Base-by-base conservation (phyloP, 2,797 vertebrate species). In the Chelon auratus region DNA sequence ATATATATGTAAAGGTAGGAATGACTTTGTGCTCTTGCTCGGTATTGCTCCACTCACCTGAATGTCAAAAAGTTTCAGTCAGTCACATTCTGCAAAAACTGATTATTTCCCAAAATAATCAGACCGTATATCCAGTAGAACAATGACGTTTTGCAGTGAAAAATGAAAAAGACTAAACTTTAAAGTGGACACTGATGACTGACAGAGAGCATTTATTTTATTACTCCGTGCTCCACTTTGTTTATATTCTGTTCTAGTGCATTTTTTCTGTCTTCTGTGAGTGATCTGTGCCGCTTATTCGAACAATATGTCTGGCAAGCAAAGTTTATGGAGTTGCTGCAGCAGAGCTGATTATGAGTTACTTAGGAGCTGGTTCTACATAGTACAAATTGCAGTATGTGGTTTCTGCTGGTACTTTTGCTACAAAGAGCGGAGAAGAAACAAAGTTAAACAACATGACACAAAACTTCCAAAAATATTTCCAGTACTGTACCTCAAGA, bases 191-290 rank as follows among this genome's bases (percentile, higher is more conserved):
- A 72, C 22, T 58, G 61, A 85, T 85, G 62, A 87, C 62, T 85
- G 87, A 81, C 68, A 79, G 77, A 54, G 75, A 69, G 78, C 76
- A 53, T 83, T 85, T 79, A 67, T 82, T 86, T 73, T 78, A 78
- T 73, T 78, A 71, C 64, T 36, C 54, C 17, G 58, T 58, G 79
- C 63, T 80, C 33, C 37, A 8, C 51, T 75, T 77, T 80, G 72
- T 82, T 87, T 87, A 60, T 59, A 78, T 87, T 88, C 57, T 70
- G 43, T 72, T 68, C 36, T 33, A 10, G 33, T 75, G 30, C 45
- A 68, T 82, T 81, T 80, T 75, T 53, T 8, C 52, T 80, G 69
- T 74, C 69, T 81, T 60, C 51, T 39, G 36, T 68, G 62, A 78
- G 65, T 75, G 64, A 86, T 91, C 66, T 80, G 52, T 68, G 60